Percentiles rank a stretch among this genome's conserved stretches.
phyloP scores from a whole-genome alignment of 2,113 vertebrate genomes.

The Mellivora capensis region DNA sequence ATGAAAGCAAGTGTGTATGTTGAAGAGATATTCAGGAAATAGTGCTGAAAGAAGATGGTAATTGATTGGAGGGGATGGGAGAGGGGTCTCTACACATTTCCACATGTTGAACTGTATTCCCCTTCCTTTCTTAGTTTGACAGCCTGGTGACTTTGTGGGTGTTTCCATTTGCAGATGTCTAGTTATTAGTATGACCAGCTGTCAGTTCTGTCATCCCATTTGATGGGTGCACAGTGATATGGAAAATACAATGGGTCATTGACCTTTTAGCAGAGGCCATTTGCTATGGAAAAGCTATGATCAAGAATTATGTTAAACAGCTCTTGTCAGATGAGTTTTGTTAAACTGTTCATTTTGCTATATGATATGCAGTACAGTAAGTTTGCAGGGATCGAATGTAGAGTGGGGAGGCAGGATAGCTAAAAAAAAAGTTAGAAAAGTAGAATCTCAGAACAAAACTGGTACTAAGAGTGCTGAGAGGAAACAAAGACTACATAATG shows the following conservation, averaged over 20 bases:
- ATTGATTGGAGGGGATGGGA: neutral
- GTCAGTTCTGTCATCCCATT: slow-evolving; percentile 51
- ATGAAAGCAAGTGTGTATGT: neutral
- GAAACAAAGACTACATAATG: neutral
- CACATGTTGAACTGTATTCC: neutral
- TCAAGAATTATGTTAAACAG: slow-evolving; percentile 65
- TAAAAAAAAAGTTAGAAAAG: neutral
- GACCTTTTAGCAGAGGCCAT: slow-evolving; percentile 36
- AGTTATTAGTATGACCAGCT: slow-evolving; percentile 26
- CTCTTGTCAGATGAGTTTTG: slow-evolving; percentile 53
- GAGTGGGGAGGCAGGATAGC: neutral
- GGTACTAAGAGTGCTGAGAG: neutral
- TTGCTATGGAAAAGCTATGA: slow-evolving; percentile 36
- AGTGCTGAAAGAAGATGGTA: neutral
- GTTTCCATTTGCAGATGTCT: slow-evolving; percentile 20
- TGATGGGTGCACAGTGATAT: neutral
- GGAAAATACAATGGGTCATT: slow-evolving; percentile 29
- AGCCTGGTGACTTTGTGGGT: slow-evolving; percentile 4
- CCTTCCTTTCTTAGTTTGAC: neutral
- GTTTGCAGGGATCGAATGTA: neutral
- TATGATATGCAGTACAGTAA: neutral
- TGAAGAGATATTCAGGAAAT: neutral
- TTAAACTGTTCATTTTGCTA: slow-evolving; percentile 12
- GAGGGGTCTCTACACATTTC: neutral
- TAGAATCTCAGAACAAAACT: neutral